Conservation (phyloP, 2,888 invertebrate species). For the Sarcophaga subvicina region DNA sequence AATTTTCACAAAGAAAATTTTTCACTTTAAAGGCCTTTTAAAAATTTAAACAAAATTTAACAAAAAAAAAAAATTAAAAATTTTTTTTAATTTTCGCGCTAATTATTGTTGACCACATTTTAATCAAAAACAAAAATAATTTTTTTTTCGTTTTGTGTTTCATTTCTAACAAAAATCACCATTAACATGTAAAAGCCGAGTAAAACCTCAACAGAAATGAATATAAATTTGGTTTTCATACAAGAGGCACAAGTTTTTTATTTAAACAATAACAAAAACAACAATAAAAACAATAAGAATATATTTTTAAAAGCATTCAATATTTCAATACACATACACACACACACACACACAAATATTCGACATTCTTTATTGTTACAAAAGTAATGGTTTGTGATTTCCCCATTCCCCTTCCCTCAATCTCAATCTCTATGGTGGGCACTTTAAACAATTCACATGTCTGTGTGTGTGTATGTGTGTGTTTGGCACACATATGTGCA, state of each 20-base stretch:
- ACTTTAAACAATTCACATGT: background rate
- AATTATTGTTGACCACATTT: background rate
- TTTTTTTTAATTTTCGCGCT: background rate
- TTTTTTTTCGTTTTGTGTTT: background rate
- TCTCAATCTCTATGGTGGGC: background rate
- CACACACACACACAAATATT: background rate
- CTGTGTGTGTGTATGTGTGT: background rate
- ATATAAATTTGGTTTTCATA: background rate
- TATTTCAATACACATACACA: background rate
- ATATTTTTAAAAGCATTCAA: background rate
- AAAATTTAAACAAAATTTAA: background rate
- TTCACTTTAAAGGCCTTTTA: background rate
- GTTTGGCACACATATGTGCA: background rate
- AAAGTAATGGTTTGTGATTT: background rate
- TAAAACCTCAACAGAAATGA: background rate
- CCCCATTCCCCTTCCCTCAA: background rate
- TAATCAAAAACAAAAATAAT: background rate
- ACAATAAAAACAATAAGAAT: background rate
- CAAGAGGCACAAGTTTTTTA: background rate
- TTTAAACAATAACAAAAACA: background rate
- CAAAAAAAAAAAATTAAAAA: background rate
- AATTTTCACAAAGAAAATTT: conserved; percentile 9
- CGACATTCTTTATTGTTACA: background rate
- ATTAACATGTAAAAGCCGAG: background rate
- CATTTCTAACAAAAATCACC: background rate